Evolutionary conservation across 2,113 vertebrate species (phyloP), one percentile per base, ranked within the genome.

Genomic region (Lophura nycthemera): DNA sequence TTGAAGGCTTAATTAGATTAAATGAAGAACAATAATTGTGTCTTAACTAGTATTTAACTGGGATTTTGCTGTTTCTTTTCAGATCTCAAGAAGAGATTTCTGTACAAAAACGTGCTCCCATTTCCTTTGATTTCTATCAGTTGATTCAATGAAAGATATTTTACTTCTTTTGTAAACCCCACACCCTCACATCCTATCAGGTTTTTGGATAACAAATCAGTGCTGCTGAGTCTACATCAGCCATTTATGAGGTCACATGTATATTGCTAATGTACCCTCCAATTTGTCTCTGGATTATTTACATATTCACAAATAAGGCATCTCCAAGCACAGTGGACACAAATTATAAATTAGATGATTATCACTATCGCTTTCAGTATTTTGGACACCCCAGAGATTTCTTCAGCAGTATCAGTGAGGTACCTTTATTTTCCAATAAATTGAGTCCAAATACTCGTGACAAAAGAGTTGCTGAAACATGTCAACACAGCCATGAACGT

Each of bases 1-100:
- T 81, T 86, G 90, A 96, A 94, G 65, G 73, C 95, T 95, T 96
- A 96, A 95, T 96, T 96, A 96, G 88, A 95, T 96, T 96, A 94
- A 93, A 92, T 2, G 52, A 92, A 92, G 92, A 95, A 94, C 83
- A 95, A 89, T 95, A 94, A 95, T 95, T 92, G 93, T 50, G 40
- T 48, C 92, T 93, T 94, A 93, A 94, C 95, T 81, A 86, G 88
- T 78, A 94, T 95, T 95, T 96, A 95, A 88, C 80, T 10, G 7
- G 65, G 92, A 93, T 93, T 95, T 92, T 83, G 27, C 88, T 86
- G 61, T 74, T 96, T 67, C 90, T 91, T 94, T 95, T 86, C 86
- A 90, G 86, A 92, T 93, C 52, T 79, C 20, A 3, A 18, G 50
- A 84, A 80, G 90, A 90, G 83, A 94, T 94, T 90, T 81, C 77